Conservation (phyloP, 2,888 invertebrate species). For the Chydorus sphaericus region DNA sequence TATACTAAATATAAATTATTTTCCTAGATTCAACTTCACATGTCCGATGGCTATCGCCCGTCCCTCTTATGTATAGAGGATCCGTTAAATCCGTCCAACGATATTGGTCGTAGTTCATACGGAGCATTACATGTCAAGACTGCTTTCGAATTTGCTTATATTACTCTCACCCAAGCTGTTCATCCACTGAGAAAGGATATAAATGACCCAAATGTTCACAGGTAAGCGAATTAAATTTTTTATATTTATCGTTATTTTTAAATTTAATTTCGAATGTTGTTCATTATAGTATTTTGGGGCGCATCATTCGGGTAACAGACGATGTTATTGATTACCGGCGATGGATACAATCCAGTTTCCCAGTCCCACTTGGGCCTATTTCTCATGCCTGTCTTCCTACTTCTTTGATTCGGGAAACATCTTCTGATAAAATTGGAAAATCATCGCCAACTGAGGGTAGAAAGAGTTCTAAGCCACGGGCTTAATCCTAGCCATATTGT, state of each 20-base stretch:
- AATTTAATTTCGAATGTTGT: slow-evolving; percentile 3
- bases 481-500: too few species aligned
- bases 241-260: background rate
- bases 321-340: slow-evolving; percentile 64
- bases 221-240: slow-evolving; percentile 2
- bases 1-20: slow-evolving; percentile 11
- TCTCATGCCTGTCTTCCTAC: background rate
- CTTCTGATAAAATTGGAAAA: background rate
- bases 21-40: slow-evolving; percentile 61
- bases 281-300: slow-evolving; percentile 59
- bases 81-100: slow-evolving; percentile 88
- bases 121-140: slow-evolving; percentile 78
- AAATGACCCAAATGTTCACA: slow-evolving; percentile 34
- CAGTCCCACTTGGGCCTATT: slow-evolving; percentile 20
- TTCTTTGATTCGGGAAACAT: background rate
- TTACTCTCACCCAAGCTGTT: slow-evolving; percentile 61
- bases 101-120: slow-evolving; percentile 87
- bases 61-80: slow-evolving; percentile 95
- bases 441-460: background rate
- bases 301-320: slow-evolving; percentile 84
- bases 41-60: slow-evolving; percentile 86
- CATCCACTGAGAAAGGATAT: slow-evolving; percentile 36
- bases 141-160: slow-evolving; percentile 93
- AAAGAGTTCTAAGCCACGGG: background rate
- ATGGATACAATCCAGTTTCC: slow-evolving; percentile 45